A percentile compares a stretch with the other conserved stretches of the same genome.
Conservation (phyloP, 1,140 invertebrate genomes). For the Pinna nobilis region DNA sequence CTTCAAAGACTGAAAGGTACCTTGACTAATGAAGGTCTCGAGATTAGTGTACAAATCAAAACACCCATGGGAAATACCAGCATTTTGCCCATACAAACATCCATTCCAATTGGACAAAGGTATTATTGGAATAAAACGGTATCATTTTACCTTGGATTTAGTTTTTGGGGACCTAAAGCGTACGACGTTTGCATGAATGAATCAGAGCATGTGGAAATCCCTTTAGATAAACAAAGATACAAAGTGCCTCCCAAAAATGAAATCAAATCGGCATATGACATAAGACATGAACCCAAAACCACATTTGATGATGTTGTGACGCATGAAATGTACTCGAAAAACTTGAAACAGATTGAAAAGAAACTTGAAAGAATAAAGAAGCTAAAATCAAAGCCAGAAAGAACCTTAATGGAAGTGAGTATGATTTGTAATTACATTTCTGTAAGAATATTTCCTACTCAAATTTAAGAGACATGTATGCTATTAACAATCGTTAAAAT, state of each 20-base stretch:
- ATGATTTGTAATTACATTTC: not conserved
- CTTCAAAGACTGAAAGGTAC: conserved; percentile 41
- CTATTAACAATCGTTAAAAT: too few relatives aligned
- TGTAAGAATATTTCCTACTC: not conserved
- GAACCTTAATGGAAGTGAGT: not conserved
- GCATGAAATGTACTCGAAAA: not conserved
- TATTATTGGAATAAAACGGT: conserved; percentile 43
- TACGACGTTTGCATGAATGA: conserved; percentile 42
- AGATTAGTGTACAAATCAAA: conserved; percentile 26
- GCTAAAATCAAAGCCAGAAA: not conserved
- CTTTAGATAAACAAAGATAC: not conserved
- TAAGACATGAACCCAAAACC: not conserved
- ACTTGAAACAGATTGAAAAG: not conserved
- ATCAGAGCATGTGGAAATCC: not conserved
- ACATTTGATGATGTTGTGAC: not conserved
- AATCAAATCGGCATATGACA: not conserved
- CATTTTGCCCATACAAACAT: conserved; percentile 31
- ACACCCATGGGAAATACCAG: conserved; percentile 21
- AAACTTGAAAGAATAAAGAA: not conserved
- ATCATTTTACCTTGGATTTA: conserved; percentile 47
- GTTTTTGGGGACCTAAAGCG: conserved; percentile 44
- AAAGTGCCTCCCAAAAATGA: not conserved
- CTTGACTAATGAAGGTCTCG: conserved; percentile 34
- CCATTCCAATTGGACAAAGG: conserved; percentile 27
- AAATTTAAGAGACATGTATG: not conserved